phyloP scores from a whole-genome alignment of 1,140 invertebrate genomes.

The Dermatophagoides farinae region DNA sequence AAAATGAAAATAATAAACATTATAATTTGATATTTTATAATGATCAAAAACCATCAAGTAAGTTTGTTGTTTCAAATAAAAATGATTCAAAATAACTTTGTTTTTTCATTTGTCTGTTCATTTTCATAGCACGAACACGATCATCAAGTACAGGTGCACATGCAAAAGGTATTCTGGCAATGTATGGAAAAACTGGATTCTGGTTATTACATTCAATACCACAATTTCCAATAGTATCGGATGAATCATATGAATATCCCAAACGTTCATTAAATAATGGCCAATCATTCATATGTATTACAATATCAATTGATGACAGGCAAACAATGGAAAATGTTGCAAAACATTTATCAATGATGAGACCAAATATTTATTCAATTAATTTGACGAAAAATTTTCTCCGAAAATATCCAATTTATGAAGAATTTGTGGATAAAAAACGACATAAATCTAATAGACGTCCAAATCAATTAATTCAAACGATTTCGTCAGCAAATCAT shows the following conservation, averaged over 20 bases:
- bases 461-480: background rate
- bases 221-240: slow-evolving; percentile 40
- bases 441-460: background rate
- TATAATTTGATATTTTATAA: slow-evolving; percentile 2
- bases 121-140: background rate
- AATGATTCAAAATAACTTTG: background rate
- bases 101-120: background rate
- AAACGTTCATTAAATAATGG: slow-evolving; percentile 46
- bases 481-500: background rate
- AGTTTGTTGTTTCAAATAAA: background rate
- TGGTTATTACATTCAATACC: slow-evolving; percentile 84
- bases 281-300: slow-evolving; percentile 68
- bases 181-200: slow-evolving; percentile 45
- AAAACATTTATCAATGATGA: slow-evolving; percentile 18
- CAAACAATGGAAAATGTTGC: slow-evolving; percentile 41
- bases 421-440: background rate
- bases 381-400: slow-evolving; percentile 4
- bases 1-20: background rate
- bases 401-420: slow-evolving; percentile 6
- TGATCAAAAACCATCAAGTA: background rate
- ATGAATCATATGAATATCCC: slow-evolving; percentile 46
- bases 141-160: slow-evolving; percentile 4
- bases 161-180: slow-evolving; percentile 40
- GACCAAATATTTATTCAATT: slow-evolving; percentile 1
- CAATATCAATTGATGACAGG: slow-evolving; percentile 34